Percentiles rank a stretch among this genome's conserved stretches.
phyloP scores from a whole-genome alignment of 2,797 vertebrate genomes.

The Remorina albescens region DNA sequence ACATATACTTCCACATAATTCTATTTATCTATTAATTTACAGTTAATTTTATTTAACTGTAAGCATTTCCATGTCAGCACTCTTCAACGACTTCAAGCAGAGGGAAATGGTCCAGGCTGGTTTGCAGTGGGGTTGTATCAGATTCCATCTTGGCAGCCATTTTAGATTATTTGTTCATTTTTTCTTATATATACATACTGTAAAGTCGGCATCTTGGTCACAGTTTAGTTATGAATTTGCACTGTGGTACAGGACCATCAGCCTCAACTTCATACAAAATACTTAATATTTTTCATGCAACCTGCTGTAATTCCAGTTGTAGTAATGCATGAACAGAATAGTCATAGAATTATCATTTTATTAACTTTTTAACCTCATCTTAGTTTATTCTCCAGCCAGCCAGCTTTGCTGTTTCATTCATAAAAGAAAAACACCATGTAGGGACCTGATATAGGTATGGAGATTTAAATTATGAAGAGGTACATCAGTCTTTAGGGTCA shows the following conservation, averaged over 20 bases:
- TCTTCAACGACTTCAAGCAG: neutral
- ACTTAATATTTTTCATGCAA: neutral
- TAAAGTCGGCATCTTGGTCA: too few species aligned
- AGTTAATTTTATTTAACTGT: neutral
- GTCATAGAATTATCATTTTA: too few species aligned
- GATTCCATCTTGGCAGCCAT: too few species aligned
- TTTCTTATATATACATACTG: too few species aligned
- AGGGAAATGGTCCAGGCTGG: too few species aligned
- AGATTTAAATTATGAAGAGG: slow-evolving; percentile 57
- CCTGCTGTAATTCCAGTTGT: neutral
- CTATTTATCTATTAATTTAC: neutral
- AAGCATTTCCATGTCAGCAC: neutral
- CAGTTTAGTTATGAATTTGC: too few species aligned
- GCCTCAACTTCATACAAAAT: neutral
- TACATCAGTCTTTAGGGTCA: slow-evolving; percentile 39
- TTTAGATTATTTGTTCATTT: too few species aligned
- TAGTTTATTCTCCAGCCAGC: neutral
- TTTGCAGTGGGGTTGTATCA: too few species aligned
- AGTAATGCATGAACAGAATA: neutral
- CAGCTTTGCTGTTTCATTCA: slow-evolving; percentile 29
- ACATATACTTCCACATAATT: neutral
- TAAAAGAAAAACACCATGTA: neutral
- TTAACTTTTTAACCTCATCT: neutral
- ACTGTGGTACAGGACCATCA: too few species aligned
- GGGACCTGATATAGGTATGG: slow-evolving; percentile 8